Conservation (phyloP, 2,113 vertebrate genomes). For the Scytalopus superciliaris region DNA sequence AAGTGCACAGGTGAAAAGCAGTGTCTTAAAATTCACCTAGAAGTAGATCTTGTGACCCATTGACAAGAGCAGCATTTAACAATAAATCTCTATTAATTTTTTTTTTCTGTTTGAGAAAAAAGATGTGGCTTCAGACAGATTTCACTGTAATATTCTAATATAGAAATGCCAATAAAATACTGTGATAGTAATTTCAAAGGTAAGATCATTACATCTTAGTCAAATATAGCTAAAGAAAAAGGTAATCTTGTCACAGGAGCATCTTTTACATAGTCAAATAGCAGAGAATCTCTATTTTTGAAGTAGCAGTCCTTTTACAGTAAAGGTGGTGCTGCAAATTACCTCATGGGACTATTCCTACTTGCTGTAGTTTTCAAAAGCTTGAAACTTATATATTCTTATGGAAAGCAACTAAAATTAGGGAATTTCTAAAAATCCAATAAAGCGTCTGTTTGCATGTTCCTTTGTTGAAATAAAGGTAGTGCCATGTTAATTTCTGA, state of each 20-base stretch:
- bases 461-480: neutral
- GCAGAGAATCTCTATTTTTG: neutral
- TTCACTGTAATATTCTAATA: neutral
- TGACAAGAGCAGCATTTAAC: neutral
- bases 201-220: neutral
- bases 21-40: neutral
- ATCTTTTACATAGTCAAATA: neutral
- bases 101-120: neutral
- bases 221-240: neutral
- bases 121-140: neutral
- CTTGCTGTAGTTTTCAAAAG: neutral
- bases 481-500: neutral
- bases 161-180: neutral
- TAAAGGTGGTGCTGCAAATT: neutral
- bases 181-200: neutral
- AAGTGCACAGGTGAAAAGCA: neutral
- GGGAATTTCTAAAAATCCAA: neutral
- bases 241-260: neutral
- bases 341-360: neutral
- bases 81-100: neutral
- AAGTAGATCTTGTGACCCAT: neutral
- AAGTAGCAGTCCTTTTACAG: neutral
- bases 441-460: fast-evolving
- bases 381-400: neutral
- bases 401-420: neutral